Base-by-base conservation (phyloP, 1,140 invertebrate species). In the Harpegnathos saltator region DNA sequence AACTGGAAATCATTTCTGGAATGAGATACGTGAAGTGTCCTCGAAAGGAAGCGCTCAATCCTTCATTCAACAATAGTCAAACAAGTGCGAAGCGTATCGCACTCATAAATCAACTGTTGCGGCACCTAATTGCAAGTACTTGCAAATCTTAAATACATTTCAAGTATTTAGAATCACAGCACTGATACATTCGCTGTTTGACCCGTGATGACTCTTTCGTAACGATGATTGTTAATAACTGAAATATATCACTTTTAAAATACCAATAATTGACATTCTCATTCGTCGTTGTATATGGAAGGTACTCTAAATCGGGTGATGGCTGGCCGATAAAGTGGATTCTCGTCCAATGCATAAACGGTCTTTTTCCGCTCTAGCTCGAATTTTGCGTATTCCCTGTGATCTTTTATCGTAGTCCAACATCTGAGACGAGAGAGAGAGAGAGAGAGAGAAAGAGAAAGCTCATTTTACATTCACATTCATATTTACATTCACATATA, bases 251-350 rank as follows among this genome's bases (percentile, higher is more conserved):
- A n/a, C n/a, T n/a, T n/a, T 44, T 44, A 9, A 11, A 9, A 9
- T 44, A 65, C 7, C 0, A 33, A n/a, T n/a, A 44, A 11, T 56
- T 19, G n/a, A n/a, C n/a, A 56, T 29, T 56, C 12, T 86, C 0
- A 88, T n/a, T 88, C 87, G 11, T 92, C 89, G 69, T 89, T 90
- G 26, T 74, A 89, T 48, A 82, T 68, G 0, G 78, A 59, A 4
- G 91, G 91, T 29, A 92, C 91, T 9, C 61, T 63, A 22, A 87
- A 91, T 48, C 29, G 12, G 14, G 68, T 85, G 14, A 38, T 84
- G 0, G 91, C 83, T 19, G 90, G 84, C 58, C 78, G 83, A 48
- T 86, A 92, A 48, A 92, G 58, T 22, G 91, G 91, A 90, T 92
- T 92, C 44, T 88, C 74, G 0, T 81, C 69, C 14, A 89, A 58